These are phyloP conservation scores for Ploceus nigricollis DNA, from an alignment of 2,113 vertebrate species.

Conservation along the genomic window DNA sequence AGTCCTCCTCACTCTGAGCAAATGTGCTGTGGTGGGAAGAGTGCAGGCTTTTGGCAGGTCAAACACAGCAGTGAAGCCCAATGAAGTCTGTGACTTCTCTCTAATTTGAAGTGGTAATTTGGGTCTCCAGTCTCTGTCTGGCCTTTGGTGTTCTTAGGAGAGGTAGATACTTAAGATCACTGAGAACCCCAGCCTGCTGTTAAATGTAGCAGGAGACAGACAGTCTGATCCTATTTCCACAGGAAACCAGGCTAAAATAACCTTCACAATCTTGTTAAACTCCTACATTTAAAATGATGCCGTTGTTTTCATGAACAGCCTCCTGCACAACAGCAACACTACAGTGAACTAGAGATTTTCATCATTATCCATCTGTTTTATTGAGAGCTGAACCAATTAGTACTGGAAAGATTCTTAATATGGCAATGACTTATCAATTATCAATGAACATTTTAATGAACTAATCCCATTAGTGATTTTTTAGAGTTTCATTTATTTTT, in stretches of 20 bases:
- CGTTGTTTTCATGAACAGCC: not conserved
- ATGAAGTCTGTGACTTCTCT: not conserved
- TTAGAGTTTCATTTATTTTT: not conserved
- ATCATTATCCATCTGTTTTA: not conserved
- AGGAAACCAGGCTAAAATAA: not conserved
- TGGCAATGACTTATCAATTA: not conserved
- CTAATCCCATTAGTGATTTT: not conserved
- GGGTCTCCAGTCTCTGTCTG: not conserved
- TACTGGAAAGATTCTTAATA: not conserved
- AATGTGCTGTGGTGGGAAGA: not conserved
- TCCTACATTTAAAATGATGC: not conserved
- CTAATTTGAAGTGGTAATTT: not conserved
- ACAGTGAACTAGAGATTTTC: not conserved
- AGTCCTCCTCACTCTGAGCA: not conserved
- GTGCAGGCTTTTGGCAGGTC: not conserved
- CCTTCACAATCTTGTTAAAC: not conserved
- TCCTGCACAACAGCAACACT: not conserved
- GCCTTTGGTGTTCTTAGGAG: not conserved
- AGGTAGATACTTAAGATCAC: not conserved
- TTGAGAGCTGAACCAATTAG: not conserved
- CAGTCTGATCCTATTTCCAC: not conserved
- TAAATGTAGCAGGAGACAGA: not conserved
- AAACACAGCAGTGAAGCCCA: not conserved
- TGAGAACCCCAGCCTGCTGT: not conserved
- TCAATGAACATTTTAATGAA: not conserved